These are phyloP conservation scores for Mayetiola destructor DNA, from an alignment of 2,888 invertebrate genomes.

Conservation along the genomic window DNA sequence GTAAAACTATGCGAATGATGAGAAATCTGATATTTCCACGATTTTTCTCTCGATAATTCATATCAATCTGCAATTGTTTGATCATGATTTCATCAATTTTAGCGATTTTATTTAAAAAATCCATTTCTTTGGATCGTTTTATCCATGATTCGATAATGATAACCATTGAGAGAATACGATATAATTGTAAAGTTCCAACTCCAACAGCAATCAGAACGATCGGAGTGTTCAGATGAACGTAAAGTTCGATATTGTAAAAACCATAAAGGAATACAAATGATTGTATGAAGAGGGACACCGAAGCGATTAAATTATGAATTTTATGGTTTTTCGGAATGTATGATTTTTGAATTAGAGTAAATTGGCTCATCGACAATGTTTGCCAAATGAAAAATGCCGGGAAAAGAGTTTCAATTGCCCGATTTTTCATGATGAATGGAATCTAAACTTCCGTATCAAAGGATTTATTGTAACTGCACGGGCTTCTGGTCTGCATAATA, in stretches of 20 bases:
- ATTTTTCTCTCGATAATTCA: not conserved
- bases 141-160: too few species aligned
- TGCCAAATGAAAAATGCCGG: not conserved
- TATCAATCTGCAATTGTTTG: not conserved
- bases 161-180: too few species aligned
- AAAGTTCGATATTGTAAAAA: too few species aligned
- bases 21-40: not conserved
- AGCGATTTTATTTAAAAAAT: too few species aligned
- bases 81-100: too few species aligned
- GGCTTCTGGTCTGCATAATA: too few species aligned
- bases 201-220: not conserved
- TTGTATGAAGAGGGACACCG: not conserved
- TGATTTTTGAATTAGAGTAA: not conserved
- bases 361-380: not conserved
- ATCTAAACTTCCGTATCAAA: too few species aligned
- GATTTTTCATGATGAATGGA: too few species aligned
- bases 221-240: not conserved
- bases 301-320: not conserved
- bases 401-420: too few species aligned
- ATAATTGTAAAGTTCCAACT: too few species aligned
- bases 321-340: not conserved
- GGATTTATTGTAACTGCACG: too few species aligned
- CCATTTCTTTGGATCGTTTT: too few species aligned
- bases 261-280: not conserved
- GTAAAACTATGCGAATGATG: not conserved